Evolutionary conservation across 2,113 vertebrate genomes (phyloP).

Genomic region (Zingel zingel): DNA sequence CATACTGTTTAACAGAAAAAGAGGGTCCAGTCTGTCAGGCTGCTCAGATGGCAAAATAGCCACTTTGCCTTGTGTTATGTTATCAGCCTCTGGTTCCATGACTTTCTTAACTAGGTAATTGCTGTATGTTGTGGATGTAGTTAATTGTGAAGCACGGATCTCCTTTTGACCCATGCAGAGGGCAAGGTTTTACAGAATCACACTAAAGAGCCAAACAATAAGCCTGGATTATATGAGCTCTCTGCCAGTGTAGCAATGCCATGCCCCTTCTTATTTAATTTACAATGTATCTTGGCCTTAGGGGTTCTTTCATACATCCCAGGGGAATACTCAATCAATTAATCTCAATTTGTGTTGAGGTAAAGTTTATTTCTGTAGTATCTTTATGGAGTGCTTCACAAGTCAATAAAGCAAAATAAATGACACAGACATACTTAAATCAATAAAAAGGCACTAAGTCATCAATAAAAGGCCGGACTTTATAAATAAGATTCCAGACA

Average conservation of each 20-base stretch:
- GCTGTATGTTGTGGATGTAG: conserved; percentile 55
- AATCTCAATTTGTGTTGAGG: conserved; percentile 5
- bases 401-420: conserved; percentile 39
- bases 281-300: not conserved
- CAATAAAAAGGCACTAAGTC: conserved; percentile 16
- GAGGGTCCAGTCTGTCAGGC: not conserved
- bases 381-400: conserved; percentile 2
- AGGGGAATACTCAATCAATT: conserved; percentile 15
- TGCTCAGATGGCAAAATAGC: conserved; percentile 32
- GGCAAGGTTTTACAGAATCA: conserved; percentile 2
- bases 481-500: conserved; percentile 15
- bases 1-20: not conserved
- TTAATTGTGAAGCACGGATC: conserved; percentile 48
- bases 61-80: conserved; percentile 33
- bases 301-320: not conserved
- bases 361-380: conserved; percentile 2
- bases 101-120: conserved; percentile 56
- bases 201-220: not conserved
- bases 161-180: conserved; percentile 43
- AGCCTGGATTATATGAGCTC: not conserved
- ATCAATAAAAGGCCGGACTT: conserved; percentile 3
- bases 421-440: conserved; percentile 18
- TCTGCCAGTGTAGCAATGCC: not conserved
- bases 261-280: not conserved
- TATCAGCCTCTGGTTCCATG: conserved; percentile 42